Evolutionary conservation across 1,140 invertebrate genomes (phyloP), one percentile per base, ranked within the genome.

Genomic region (Octopus bimaculoides): DNA sequence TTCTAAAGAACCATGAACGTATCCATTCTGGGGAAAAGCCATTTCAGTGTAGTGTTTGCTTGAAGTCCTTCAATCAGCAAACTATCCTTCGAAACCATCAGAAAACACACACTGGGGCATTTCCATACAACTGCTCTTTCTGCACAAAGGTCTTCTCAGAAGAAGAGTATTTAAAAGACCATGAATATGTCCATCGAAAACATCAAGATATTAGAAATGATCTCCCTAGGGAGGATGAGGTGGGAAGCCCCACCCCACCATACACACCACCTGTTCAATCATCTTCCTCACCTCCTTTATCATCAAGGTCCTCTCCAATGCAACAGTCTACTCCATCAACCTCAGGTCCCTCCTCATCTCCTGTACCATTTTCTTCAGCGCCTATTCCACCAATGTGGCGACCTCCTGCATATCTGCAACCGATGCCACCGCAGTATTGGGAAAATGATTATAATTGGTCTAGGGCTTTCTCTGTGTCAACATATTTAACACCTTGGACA

Each of bases 91-190:
- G 80, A n/a, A 73, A 73, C 90, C 98, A 99, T 91, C 97, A 96
- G 82, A 93, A 97, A 86, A 99, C 99, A 88, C 98, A 99, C 91
- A 92, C 98, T 83, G 97, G 96, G 77, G 97, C 98, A 91, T 98
- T 98, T 91, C 96, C 97, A 54, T 85, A 83, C 75, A 79, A 61
- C 10, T 98, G 97, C 91, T 96, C 97, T 91, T 97, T 98, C 89
- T 98, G 97, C 91, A 96, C 97, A 91, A 93, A 96, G 88, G 97
- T 97, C 91, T 99, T 99, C 91, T 98, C 97, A 54, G 97, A 99
- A 91, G 92, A 73, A 5, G 55, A 26, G 6, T 54, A 80, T 73
- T 20, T 71, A 20, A 71, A 14, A 14, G 66, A 71, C 8, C 66
- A 71, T 14, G 66, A 71, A 71, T 14, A 71, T 10, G 5, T 71